phyloP scores from a whole-genome alignment of 2,888 invertebrate genomes.

The Poecilobothrus nobilitatus region DNA sequence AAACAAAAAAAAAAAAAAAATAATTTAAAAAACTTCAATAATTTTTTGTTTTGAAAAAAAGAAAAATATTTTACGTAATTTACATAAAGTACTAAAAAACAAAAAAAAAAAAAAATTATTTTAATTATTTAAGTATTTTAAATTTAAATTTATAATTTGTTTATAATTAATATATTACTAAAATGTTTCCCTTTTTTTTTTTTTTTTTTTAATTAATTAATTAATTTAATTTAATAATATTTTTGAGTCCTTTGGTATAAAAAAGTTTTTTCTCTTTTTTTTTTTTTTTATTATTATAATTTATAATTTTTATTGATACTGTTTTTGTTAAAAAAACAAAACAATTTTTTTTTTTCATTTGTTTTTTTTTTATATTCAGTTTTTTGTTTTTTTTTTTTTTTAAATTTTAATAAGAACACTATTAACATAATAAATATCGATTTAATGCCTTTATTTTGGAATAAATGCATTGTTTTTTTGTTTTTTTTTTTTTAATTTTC shows the following conservation, averaged over 20 bases:
- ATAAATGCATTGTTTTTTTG: constrained; percentile 11
- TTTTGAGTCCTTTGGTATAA: constrained; percentile 9
- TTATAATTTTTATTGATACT: not conserved
- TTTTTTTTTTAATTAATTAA: not conserved
- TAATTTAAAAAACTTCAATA: too few relatives aligned
- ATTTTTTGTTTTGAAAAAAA: too few relatives aligned
- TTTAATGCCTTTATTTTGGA: constrained; percentile 8
- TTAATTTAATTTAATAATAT: not conserved
- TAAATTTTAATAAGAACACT: constrained; percentile 7
- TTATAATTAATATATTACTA: not conserved
- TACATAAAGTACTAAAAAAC: not conserved
- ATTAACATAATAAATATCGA: constrained; percentile 12
- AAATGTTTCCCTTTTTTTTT: constrained; percentile 7
- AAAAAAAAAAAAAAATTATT: not conserved
- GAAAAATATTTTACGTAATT: not conserved
- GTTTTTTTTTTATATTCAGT: not conserved
- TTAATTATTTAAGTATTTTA: not conserved
- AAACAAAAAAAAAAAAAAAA: too few relatives aligned
- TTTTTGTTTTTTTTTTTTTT: not conserved
- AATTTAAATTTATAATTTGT: not conserved
- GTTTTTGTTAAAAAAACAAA: constrained; percentile 5
- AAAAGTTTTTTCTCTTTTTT: constrained; percentile 3
- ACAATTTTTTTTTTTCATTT: not conserved
- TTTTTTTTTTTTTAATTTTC: constrained; percentile 5
- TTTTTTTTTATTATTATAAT: not conserved